Conservation (phyloP, 2,888 invertebrate genomes). For the Epistrophe grossulariae region DNA sequence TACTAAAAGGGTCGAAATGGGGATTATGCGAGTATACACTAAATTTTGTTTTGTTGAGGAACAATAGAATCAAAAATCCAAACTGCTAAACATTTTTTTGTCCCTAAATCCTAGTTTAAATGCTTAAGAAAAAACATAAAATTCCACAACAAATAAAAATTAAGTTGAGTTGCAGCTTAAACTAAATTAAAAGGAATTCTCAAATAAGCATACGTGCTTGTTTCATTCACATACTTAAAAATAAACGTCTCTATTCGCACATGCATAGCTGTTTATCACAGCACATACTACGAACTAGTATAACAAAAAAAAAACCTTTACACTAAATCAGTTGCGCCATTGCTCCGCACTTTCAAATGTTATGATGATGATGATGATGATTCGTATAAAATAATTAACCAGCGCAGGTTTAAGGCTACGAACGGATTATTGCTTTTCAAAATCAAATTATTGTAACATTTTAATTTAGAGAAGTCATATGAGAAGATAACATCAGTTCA, state of each 20-base stretch:
- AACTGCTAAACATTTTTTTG: no score
- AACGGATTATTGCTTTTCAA: constrained; percentile 47
- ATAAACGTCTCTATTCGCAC: constrained; percentile 42
- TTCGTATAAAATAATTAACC: constrained; percentile 58
- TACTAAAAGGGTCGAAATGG: no score
- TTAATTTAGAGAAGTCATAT: constrained; percentile 57
- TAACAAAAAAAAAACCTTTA: constrained; percentile 11
- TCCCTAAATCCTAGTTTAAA: no score
- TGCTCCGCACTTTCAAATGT: constrained; percentile 3
- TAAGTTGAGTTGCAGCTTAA: constrained; percentile 67
- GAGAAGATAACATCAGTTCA: constrained; percentile 13
- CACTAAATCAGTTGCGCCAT: constrained; percentile 38
- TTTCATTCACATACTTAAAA: constrained; percentile 22
- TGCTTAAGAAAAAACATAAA: background rate
- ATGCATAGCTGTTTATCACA: constrained; percentile 19
- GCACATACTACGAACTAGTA: background rate
- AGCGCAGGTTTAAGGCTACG: constrained; percentile 71
- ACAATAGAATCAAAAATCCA: no score
- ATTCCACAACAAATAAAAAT: background rate
- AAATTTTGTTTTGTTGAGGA: no score
- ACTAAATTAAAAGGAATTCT: constrained; percentile 37
- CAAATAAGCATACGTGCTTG: constrained; percentile 52
- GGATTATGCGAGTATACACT: no score
- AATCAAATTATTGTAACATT: constrained; percentile 62
- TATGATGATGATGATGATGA: constrained; percentile 12